Evolutionary conservation across 2,888 invertebrate species (phyloP), one percentile per base, ranked within the genome.

Genomic region (Heliconius sara): DNA sequence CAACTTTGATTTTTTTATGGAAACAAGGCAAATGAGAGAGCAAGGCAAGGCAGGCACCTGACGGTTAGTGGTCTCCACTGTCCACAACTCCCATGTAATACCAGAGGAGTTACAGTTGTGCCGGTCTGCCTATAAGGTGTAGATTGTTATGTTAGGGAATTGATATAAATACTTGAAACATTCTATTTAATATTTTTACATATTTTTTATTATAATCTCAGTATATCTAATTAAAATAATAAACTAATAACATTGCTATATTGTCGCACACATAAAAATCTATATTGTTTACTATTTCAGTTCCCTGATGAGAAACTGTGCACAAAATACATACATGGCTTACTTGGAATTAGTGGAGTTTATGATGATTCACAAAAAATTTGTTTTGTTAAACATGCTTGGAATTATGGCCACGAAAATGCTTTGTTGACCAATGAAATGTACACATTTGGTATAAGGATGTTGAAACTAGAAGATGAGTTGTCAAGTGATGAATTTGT

Each of bases 371-470:
- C 83, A 47, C 90, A 92, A 78, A 94, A 90, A 83, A 89, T 95
- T 71, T 84, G 83, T 68, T 90, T 90, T 1, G 92, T 95, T 7
- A 93, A 93, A 86, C 89, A 89, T 34, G 94, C 93, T 4, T 95
- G 95, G 95, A 86, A 87, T 83, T 91, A 88, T 82, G 93, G 93
- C 0, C 91, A 92, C 82, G 91, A 92, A 65, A 90, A 89, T 86
- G 91, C 90, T 13, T 79, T 94, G 13, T 88, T 95, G 3, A 87
- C 88, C 5, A 90, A 91, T 85, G 91, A 94, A 4, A 93, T 94
- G 93, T 95, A 93, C 83, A 85, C 86, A 12, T 95, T 95, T 88
- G 95, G 95, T 2, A 88, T 95, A 72, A 86, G 92, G 70, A 83
- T 95, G 83, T 83, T 93, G 63, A 93, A 93, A 82, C 76, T 91